A percentile compares a stretch with the other conserved stretches of the same genome.
These are phyloP conservation scores for Callochromis pleurospilus DNA, from an alignment of 2,113 vertebrate genomes.

Conservation along the genomic window DNA sequence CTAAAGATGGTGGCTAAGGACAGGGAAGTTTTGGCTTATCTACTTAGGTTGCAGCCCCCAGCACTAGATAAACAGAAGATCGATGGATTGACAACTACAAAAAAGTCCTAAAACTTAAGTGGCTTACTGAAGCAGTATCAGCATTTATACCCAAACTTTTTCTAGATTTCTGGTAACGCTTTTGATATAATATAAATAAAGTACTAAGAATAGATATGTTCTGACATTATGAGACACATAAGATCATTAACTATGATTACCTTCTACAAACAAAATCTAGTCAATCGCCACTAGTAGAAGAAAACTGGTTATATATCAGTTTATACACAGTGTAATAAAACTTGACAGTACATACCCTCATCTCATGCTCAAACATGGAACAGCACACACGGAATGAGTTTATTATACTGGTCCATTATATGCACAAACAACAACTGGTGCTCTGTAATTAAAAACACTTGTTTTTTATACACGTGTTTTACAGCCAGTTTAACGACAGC, in stretches of 20 bases:
- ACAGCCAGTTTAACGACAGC: slow-evolving; percentile 12
- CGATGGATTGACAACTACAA: accelerated
- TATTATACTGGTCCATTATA: slow-evolving; percentile 7
- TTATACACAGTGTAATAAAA: neutral
- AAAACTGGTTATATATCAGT: neutral
- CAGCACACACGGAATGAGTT: slow-evolving; percentile 18
- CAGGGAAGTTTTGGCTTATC: neutral
- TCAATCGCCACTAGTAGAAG: neutral
- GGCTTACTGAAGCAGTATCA: neutral
- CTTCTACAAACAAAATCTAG: neutral
- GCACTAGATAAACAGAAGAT: neutral
- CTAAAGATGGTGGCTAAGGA: neutral
- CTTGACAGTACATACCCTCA: neutral
- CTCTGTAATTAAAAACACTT: slow-evolving; percentile 3
- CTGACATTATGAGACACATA: neutral
- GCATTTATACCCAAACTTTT: neutral
- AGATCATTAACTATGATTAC: neutral
- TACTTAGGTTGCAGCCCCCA: neutral
- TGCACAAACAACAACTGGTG: slow-evolving; percentile 22
- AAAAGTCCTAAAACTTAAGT: neutral
- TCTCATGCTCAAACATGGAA: neutral
- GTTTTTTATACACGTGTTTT: slow-evolving; percentile 14
- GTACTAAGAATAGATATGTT: neutral
- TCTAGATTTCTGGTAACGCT: neutral
- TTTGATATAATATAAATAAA: neutral